Evolutionary conservation across 2,113 vertebrate species (phyloP).

Genomic region (Parus major): DNA sequence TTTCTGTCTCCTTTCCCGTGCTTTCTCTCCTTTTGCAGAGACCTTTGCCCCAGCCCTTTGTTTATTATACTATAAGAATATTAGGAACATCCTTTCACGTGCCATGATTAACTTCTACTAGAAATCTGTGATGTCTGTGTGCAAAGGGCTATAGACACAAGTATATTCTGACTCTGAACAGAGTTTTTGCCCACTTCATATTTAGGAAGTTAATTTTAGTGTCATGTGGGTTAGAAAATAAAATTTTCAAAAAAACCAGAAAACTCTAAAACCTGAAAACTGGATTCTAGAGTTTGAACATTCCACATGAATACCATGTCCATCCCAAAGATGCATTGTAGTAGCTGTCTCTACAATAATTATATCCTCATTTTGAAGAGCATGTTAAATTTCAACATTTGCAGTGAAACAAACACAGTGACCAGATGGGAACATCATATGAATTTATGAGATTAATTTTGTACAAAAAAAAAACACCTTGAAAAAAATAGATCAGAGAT

Average conservation of each 20-base stretch:
- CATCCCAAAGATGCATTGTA: not conserved
- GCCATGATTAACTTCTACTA: not conserved
- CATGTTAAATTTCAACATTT: not conserved
- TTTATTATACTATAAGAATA: not conserved
- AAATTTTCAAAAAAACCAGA: not conserved
- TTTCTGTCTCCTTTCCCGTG: not conserved
- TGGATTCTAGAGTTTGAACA: not conserved
- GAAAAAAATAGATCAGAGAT: not conserved
- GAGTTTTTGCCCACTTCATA: not conserved
- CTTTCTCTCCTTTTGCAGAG: not conserved
- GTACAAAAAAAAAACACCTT: not conserved
- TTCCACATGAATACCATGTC: not conserved
- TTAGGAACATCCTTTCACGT: not conserved
- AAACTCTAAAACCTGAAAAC: not conserved
- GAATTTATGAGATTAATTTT: not conserved
- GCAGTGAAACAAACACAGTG: not conserved
- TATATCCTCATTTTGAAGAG: not conserved
- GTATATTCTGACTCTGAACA: not conserved
- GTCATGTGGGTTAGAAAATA: not conserved
- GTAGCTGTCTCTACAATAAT: not conserved
- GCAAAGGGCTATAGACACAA: not conserved
- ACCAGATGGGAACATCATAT: not conserved
- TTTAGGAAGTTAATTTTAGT: not conserved
- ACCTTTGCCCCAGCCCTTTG: rapidly evolving
- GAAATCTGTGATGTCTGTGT: not conserved